Conservation (phyloP, 2,797 vertebrate genomes). For the Darevskia mixta region DNA sequence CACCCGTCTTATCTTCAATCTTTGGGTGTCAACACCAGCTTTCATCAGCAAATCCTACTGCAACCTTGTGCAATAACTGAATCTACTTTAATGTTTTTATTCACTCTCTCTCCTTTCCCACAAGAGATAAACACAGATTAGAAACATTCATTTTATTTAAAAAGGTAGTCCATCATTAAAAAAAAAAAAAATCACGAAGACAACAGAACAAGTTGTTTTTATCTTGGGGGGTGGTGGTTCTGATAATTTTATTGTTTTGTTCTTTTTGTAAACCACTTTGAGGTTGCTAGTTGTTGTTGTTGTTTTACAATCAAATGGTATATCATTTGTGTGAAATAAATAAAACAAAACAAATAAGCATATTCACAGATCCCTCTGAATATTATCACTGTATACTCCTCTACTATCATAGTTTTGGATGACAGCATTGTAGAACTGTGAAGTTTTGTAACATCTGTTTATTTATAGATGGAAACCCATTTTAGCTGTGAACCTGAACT, state of each 20-base stretch:
- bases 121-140: not conserved
- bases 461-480: conserved; percentile 5
- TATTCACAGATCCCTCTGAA: not conserved
- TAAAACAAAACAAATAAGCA: no score
- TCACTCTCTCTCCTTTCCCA: not conserved
- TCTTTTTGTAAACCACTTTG: not conserved
- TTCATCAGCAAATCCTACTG: not conserved
- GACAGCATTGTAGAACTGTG: not conserved
- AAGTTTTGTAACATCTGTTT: not conserved
- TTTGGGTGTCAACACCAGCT: not conserved
- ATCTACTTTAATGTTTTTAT: not conserved
- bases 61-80: conserved; percentile 2
- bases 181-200: not conserved
- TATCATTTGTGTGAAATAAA: not conserved
- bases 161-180: not conserved
- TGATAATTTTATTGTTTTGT: no score
- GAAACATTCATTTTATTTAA: not conserved
- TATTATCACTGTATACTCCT: not conserved
- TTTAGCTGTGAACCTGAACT: conserved; percentile 17
- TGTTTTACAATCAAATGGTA: not conserved
- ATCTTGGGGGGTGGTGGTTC: no score
- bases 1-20: not conserved
- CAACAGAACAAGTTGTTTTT: no score
- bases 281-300: not conserved
- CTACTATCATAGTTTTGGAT: not conserved